These are phyloP conservation scores for Todus mexicanus DNA, from an alignment of 2,797 vertebrate species.

Conservation along the genomic window DNA sequence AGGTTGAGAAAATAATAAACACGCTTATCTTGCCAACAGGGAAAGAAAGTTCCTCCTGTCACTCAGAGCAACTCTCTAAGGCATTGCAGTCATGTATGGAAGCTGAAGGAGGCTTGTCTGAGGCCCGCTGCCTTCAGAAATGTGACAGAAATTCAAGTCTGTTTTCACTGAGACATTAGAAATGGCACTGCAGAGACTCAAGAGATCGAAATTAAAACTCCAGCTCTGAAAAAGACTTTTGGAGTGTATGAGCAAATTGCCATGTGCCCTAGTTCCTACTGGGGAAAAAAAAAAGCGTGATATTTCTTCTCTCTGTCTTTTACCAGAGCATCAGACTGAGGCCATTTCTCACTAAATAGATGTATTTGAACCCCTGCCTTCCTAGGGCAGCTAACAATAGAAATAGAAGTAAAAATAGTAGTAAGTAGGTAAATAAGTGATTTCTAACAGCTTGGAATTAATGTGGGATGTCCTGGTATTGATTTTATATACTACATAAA, in stretches of 20 bases:
- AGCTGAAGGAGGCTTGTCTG: neutral
- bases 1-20: constrained; percentile 28
- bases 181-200: neutral
- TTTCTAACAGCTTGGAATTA: neutral
- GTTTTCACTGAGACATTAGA: neutral
- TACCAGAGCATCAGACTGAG: neutral
- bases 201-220: constrained; percentile 36
- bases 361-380: neutral
- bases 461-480: neutral
- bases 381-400: neutral
- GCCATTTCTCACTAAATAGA: neutral
- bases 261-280: neutral
- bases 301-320: neutral
- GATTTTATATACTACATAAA: neutral
- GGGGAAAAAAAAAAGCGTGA: neutral
- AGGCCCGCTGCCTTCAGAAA: neutral
- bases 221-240: constrained; percentile 1
- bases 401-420: neutral
- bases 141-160: constrained; percentile 21
- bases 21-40: neutral
- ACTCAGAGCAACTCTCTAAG: neutral
- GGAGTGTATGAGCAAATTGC: neutral
- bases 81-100: neutral
- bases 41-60: neutral
- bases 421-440: neutral